Evolutionary conservation across 2,113 vertebrate genomes (phyloP), one percentile per base, ranked within the genome.

Genomic region (Gymnobelideus leadbeateri): DNA sequence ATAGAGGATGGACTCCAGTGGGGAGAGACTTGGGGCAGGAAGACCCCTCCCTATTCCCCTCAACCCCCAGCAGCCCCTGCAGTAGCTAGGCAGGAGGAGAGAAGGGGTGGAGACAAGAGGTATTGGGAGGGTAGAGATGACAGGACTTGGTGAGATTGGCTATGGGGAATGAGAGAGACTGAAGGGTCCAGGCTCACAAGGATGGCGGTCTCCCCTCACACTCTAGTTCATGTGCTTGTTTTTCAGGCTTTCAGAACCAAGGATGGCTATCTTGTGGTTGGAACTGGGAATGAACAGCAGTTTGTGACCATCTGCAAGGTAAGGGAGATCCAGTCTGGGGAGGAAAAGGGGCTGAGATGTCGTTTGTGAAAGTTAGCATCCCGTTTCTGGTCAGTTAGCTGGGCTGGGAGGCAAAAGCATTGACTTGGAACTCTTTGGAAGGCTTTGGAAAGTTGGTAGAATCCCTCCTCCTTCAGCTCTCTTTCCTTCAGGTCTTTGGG

Each of bases 241-340:
- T 98, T 98, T 90, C 97, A 99, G 99, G 99, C 99, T 92, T 99
- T 99, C 98, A 99, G 97, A 97, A 99, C 99, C 94, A 99, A 98
- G 98, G 99, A 99, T 68, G 99, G 99, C 93, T 99, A 99, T 98
- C 57, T 99, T 0, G 98, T 99, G 54, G 98, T 99, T 46, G 99
- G 99, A 96, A 99, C 99, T 94, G 99, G 99, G 96, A 99, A 99
- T 92, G 98, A 99, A 96, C 98, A 98, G 49, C 99, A 99, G 96
- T 99, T 99, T 98, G 97, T 98, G 95, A 98, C 97, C 93, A 97
- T 99, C 77, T 99, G 99, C 98, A 99, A 99, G 98, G 99, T 99
- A 98, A 98, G 93, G 14, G 0, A 61, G 12, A 46, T 77, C 89
- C 89, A 53, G 46, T 50, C 0, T 68, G 0, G 90, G 23, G 91